Conservation (phyloP, 1,140 invertebrate genomes). For the Papilio aristodemus region DNA sequence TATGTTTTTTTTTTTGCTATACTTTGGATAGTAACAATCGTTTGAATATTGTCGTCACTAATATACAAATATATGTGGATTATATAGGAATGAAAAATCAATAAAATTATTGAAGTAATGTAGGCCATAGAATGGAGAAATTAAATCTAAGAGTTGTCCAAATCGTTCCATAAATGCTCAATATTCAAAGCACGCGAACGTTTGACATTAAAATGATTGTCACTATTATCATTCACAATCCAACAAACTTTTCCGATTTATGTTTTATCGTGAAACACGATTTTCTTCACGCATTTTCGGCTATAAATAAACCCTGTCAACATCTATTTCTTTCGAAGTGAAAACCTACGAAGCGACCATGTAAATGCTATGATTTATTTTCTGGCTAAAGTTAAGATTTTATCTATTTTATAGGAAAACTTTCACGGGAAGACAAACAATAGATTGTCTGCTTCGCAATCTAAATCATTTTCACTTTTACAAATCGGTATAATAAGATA, state of each 20-base stretch:
- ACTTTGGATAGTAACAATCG: no score
- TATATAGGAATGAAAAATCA: no score
- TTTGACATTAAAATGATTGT: conserved; percentile 11
- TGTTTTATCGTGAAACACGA: conserved; percentile 9
- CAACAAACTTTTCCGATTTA: conserved; percentile 7
- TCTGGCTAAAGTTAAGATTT: neutral
- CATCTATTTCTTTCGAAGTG: conserved; percentile 29
- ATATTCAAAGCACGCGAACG: neutral
- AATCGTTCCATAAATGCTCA: neutral
- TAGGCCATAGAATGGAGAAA: neutral
- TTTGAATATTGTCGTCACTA: no score
- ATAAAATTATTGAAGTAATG: neutral
- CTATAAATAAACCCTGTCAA: conserved; percentile 30
- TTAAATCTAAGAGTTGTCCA: neutral
- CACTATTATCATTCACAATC: conserved; percentile 20
- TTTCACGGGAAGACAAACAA: conserved; percentile 17
- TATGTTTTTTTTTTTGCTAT: no score
- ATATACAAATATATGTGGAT: no score
- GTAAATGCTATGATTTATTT: conserved; percentile 25
- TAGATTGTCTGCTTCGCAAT: conserved; percentile 4
- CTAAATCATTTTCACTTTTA: conserved; percentile 16
- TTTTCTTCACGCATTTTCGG: conserved; percentile 23
- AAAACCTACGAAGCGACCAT: conserved; percentile 25
- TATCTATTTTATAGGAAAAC: conserved; percentile 29
- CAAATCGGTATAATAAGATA: neutral